phyloP scores from a whole-genome alignment of 2,888 invertebrate genomes.

The Vannuccia rotundouncinata region DNA sequence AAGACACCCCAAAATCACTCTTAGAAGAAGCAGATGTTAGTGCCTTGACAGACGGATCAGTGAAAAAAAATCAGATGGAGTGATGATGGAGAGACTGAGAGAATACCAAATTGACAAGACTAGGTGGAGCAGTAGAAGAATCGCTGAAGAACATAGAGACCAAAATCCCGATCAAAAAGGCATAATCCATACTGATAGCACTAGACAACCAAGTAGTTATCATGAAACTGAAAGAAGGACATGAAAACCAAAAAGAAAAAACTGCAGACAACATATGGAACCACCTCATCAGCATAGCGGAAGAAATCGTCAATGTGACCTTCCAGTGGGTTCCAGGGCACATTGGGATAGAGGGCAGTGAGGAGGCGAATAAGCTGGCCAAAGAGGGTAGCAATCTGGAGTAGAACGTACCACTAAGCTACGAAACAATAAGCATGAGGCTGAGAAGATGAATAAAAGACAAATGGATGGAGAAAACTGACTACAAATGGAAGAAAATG shows the following conservation, averaged over 20 bases:
- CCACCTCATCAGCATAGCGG: neutral
- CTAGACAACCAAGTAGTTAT: neutral
- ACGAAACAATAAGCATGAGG: neutral
- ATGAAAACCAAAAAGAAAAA: neutral
- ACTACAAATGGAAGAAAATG: neutral
- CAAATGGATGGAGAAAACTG: neutral
- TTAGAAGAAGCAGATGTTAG: neutral
- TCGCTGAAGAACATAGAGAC: neutral
- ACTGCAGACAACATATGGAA: neutral
- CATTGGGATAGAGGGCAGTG: neutral
- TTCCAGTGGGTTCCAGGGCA: slow-evolving; percentile 10
- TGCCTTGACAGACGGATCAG: neutral
- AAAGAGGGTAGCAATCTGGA: neutral
- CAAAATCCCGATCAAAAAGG: neutral
- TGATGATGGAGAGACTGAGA: neutral
- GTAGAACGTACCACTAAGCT: neutral
- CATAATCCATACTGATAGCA: neutral
- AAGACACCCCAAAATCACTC: slow-evolving; percentile 16
- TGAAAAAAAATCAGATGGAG: neutral
- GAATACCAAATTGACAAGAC: slow-evolving; percentile 5
- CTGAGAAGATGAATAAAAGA: neutral
- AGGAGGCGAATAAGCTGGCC: neutral
- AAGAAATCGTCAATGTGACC: neutral
- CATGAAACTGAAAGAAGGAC: neutral
- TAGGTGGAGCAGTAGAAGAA: neutral